Conservation (phyloP, 2,888 invertebrate genomes). For the Rhingia rostrata region DNA sequence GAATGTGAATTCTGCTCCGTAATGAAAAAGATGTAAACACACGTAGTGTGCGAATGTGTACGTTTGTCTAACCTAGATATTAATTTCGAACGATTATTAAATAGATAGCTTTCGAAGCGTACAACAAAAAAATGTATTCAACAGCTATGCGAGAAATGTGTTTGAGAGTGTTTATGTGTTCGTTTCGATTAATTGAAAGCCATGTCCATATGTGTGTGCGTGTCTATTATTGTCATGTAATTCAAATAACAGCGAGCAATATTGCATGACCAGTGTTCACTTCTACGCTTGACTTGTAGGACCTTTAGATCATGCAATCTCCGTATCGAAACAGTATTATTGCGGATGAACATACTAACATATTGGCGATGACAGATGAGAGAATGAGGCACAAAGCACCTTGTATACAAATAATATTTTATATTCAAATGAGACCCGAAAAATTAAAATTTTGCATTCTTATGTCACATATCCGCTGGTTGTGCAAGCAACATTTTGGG, state of each 20-base stretch:
- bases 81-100: conserved; percentile 46
- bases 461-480: too few species aligned
- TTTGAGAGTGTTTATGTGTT: conserved; percentile 30
- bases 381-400: not conserved
- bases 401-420: not conserved
- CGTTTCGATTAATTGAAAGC: conserved; percentile 36
- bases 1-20: conserved; percentile 32
- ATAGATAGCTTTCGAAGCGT: conserved; percentile 17
- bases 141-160: not conserved
- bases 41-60: conserved; percentile 15
- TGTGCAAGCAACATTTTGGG: too few species aligned
- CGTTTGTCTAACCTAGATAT: conserved; percentile 51
- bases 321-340: not conserved
- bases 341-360: not conserved
- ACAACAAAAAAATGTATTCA: not conserved
- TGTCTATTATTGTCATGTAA: conserved; percentile 14
- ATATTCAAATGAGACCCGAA: too few species aligned
- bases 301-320: conserved; percentile 33
- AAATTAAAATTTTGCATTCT: too few species aligned
- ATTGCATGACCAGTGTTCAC: conserved; percentile 23
- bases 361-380: not conserved
- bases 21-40: conserved; percentile 29
- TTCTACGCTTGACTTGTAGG: not conserved
- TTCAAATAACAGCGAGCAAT: not conserved
- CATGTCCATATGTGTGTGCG: not conserved